These are phyloP conservation scores for Ruditapes philippinarum DNA, from an alignment of 1,140 invertebrate genomes.

Conservation along the genomic window DNA sequence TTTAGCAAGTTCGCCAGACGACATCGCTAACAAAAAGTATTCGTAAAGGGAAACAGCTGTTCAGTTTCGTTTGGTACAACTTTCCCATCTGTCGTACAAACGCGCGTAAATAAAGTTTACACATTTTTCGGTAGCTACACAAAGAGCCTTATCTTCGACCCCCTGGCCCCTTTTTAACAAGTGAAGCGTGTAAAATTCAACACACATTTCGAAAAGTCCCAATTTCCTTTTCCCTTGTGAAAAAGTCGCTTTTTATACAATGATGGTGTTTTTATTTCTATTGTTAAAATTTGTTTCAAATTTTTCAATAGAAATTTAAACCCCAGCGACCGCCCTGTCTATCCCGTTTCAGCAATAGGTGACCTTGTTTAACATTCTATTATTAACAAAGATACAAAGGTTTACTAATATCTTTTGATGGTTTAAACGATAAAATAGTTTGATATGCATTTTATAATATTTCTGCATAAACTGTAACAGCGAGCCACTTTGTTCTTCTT, in stretches of 20 bases:
- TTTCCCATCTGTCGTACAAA: constrained; percentile 30
- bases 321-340: neutral
- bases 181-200: neutral
- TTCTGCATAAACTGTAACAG: no score
- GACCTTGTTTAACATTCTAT: neutral
- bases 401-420: no score
- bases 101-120: constrained; percentile 30
- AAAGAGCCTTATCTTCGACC: constrained; percentile 7
- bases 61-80: constrained; percentile 1
- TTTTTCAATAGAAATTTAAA: neutral
- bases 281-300: constrained; percentile 13
- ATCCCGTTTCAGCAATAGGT: neutral
- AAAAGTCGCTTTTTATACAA: neutral
- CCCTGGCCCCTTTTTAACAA: constrained; percentile 20
- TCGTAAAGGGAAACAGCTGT: constrained; percentile 24
- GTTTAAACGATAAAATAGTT: no score
- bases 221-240: neutral
- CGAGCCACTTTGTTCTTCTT: no score
- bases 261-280: neutral
- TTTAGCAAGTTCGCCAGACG: constrained; percentile 22
- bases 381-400: no score
- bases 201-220: neutral
- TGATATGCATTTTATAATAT: no score
- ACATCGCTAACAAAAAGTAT: constrained; percentile 30
- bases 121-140: constrained; percentile 27